phyloP scores from a whole-genome alignment of 1,140 invertebrate genomes.

The Alviniconcha marisindica region DNA sequence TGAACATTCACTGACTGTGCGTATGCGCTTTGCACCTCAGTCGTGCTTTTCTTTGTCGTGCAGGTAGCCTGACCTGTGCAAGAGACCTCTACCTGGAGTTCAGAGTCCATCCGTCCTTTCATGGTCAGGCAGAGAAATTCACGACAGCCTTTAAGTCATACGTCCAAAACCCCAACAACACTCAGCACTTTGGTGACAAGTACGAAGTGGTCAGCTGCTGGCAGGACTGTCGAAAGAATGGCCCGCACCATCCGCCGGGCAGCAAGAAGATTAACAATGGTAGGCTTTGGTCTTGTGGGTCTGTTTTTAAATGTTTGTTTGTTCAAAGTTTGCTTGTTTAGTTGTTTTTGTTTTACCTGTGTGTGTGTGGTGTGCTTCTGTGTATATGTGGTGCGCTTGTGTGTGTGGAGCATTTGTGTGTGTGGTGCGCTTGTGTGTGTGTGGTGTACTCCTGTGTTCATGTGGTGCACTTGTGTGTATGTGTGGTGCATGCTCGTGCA shows the following conservation, averaged over 20 bases:
- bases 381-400: not conserved
- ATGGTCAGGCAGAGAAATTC: not conserved
- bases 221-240: not conserved
- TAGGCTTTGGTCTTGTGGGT: not conserved
- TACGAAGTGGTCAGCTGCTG: conserved; percentile 10
- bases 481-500: not conserved
- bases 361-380: not conserved
- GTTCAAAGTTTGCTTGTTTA: not conserved
- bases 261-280: not conserved
- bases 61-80: not conserved
- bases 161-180: not conserved
- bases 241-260: not conserved
- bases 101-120: not conserved
- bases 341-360: not conserved
- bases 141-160: not conserved
- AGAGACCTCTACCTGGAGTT: not conserved
- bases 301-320: not conserved
- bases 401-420: not conserved
- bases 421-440: not conserved
- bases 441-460: no score
- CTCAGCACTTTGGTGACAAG: not conserved
- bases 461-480: not conserved
- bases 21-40: no score
- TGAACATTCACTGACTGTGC: not conserved
- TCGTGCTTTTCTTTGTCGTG: no score